Conservation (phyloP, 2,888 invertebrate genomes). For the Zootermopsis nevadensis region DNA sequence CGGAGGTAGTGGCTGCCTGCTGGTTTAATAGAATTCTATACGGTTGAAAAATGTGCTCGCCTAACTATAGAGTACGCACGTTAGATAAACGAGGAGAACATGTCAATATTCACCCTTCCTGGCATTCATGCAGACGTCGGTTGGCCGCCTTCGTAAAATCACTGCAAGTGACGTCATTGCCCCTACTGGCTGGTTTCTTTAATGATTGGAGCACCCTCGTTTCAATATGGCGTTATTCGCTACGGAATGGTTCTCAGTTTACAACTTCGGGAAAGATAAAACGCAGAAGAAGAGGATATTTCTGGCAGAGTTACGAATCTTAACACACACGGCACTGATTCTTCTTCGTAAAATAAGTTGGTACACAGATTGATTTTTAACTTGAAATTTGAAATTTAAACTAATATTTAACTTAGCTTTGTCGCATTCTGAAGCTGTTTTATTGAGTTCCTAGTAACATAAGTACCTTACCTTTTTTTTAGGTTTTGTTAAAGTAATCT, state of each 20-base stretch:
- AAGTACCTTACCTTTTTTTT: no score
- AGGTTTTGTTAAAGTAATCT: no score
- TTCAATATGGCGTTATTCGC: neutral
- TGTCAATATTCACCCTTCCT: neutral
- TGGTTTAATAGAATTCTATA: neutral
- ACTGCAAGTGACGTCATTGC: constrained; percentile 24
- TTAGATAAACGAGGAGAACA: neutral
- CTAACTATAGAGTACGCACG: neutral
- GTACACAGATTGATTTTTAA: no score
- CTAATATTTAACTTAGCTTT: no score
- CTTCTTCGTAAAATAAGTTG: no score
- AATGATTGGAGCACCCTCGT: neutral
- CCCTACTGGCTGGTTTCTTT: neutral
- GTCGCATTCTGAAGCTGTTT: no score
- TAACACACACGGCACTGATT: no score
- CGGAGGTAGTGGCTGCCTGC: no score
- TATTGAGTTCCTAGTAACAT: no score
- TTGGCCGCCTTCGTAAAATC: constrained; percentile 1
- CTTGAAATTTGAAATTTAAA: no score
- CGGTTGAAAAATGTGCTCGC: neutral
- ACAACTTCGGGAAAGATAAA: neutral
- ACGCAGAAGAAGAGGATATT: no score
- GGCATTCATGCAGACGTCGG: neutral
- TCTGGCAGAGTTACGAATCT: no score
- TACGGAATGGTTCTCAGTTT: neutral